Percentiles rank a stretch among this genome's conserved stretches.
These are phyloP conservation scores for Sciurus carolinensis DNA, from an alignment of 2,797 vertebrate species.

Conservation along the genomic window DNA sequence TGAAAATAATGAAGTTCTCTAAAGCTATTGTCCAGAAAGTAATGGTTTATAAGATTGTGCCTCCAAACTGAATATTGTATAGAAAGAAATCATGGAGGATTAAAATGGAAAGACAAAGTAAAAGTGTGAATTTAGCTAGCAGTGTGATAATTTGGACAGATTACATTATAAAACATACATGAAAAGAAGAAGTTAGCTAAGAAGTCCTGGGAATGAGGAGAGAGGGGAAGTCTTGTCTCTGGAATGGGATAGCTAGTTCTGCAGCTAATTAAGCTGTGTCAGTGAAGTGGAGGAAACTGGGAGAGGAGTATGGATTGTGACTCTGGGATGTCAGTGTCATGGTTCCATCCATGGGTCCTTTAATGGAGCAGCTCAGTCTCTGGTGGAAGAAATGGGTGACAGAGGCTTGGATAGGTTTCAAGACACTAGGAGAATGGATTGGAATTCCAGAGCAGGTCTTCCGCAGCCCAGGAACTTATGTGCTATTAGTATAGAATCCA, in stretches of 20 bases:
- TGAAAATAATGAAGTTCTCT: constrained; percentile 25
- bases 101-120: not conserved
- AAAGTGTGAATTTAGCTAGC: not conserved
- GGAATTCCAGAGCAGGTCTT: not conserved
- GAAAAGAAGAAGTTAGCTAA: not conserved
- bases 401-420: not conserved
- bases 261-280: not conserved
- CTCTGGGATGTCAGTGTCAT: not conserved
- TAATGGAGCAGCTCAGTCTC: not conserved
- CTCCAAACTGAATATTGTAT: not conserved
- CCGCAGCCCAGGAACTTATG: not conserved
- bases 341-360: not conserved
- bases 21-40: not conserved
- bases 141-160: not conserved
- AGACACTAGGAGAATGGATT: not conserved
- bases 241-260: not conserved
- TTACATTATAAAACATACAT: not conserved
- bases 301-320: not conserved
- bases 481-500: not conserved
- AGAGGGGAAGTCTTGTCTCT: not conserved
- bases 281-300: not conserved
- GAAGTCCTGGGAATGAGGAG: not conserved
- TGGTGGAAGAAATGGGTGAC: no score
- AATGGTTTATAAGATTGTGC: not conserved
- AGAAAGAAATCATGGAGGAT: not conserved